These are phyloP conservation scores for Atethmia centrago DNA, from an alignment of 2,888 invertebrate genomes.

Conservation along the genomic window DNA sequence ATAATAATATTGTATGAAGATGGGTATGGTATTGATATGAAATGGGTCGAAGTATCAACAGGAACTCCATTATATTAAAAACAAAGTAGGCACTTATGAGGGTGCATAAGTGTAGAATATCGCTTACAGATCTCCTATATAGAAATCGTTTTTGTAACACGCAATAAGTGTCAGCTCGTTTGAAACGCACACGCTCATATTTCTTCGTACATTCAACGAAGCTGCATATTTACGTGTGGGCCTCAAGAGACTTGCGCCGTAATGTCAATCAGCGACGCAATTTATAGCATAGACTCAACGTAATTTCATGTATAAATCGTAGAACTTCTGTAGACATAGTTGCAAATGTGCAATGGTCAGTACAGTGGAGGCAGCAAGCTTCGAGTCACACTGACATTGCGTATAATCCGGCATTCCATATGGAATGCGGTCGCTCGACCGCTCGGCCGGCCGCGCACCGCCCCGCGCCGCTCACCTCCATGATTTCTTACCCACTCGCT, in stretches of 20 bases:
- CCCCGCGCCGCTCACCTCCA: constrained; percentile 85
- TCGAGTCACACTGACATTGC: constrained; percentile 89
- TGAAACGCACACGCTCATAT: constrained; percentile 45
- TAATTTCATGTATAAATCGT: constrained; percentile 40
- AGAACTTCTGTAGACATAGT: constrained; percentile 65
- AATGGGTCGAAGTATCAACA: constrained; percentile 22
- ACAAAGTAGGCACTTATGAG: not conserved
- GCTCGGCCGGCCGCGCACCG: constrained; percentile 81
- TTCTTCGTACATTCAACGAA: constrained; percentile 53
- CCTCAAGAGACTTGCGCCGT: constrained; percentile 74
- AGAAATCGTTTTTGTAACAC: constrained; percentile 41
- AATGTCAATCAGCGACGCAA: constrained; percentile 69
- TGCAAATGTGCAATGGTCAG: constrained; percentile 75
- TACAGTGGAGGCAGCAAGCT: constrained; percentile 74
- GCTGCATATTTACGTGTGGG: constrained; percentile 60
- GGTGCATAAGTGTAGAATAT: not conserved
- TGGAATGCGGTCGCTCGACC: constrained; percentile 89
- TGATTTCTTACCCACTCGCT: constrained; percentile 87
- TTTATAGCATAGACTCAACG: constrained; percentile 40
- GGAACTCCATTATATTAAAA: constrained; percentile 16
- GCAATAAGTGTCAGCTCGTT: constrained; percentile 47
- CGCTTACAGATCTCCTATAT: constrained; percentile 6
- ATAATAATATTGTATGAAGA: constrained; percentile 5
- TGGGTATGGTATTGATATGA: constrained; percentile 27
- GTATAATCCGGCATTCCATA: constrained; percentile 89